Base-by-base conservation (phyloP, 2,113 vertebrate genomes). In the Nothobranchius furzeri region DNA sequence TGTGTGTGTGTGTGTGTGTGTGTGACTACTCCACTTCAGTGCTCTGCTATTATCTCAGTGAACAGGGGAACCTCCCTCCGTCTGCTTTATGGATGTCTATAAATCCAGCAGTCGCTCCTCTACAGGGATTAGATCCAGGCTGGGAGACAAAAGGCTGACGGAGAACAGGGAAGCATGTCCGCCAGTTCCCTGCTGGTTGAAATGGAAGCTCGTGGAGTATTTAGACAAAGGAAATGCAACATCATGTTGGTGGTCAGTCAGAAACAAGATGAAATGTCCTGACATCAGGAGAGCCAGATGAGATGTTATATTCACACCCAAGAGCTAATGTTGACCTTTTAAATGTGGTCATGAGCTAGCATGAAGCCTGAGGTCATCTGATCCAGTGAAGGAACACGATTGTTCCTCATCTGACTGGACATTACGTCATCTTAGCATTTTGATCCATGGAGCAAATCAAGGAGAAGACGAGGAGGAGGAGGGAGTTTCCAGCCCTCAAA, bases 1-100 rank as follows among this genome's bases (percentile, higher is more conserved):
- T 65, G 55, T 81, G 69, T 76, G 53, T 68, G 53, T 48, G 47
- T 37, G 36, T 37, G 36, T 37, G 36, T 37, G 36, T 37, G 36
- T 40, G 3, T 5, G 82, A 82, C 56, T 80, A 73, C 84, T 84
- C 73, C 82, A 87, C 84, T 87, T 70, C 76, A 75, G 45, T 62
- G 76, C 84, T 64, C 78, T 65, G 81, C 81, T 74, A 85, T 87
- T 85, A 88, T 88, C 88, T 81, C 60, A 3, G 76, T 30, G 76
- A 84, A 71, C 80, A 79, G 75, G 76, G 78, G 76, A 79, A 75
- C 84, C 86, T 80, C 80, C 88, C 82, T 82, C 75, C 79, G 70
- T 77, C 77, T 82, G 82, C 84, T 78, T 64, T 6, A 73, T 11
- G 61, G 58, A 60, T 47, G 73, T 67, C 65, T 76, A 40, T 76